Conservation (phyloP, 2,113 vertebrate genomes). For the Apteryx mantelli region DNA sequence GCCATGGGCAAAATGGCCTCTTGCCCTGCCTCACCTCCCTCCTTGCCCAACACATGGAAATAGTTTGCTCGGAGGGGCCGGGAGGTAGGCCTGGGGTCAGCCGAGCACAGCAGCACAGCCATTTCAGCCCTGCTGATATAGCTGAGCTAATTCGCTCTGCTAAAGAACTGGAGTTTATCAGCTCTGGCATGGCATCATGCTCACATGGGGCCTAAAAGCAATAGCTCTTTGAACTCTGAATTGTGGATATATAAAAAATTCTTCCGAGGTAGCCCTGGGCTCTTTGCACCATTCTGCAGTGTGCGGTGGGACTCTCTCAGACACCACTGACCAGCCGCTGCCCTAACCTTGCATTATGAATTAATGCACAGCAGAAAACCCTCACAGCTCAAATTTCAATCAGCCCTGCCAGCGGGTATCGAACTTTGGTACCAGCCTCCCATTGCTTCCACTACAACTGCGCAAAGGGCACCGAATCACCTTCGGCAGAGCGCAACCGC, state of each 20-base stretch:
- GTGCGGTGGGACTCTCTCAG: background rate
- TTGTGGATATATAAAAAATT: background rate
- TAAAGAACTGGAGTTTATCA: background rate
- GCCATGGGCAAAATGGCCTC: background rate
- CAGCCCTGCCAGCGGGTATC: background rate
- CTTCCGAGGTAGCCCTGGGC: background rate
- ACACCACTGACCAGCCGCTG: background rate
- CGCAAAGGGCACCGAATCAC: background rate
- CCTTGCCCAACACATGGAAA: background rate
- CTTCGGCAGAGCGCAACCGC: background rate
- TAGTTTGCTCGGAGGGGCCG: background rate
- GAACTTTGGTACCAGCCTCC: background rate
- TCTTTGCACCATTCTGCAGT: background rate
- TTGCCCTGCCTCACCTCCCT: background rate
- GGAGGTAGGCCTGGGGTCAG: background rate
- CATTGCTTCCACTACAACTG: background rate
- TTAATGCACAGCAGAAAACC: background rate
- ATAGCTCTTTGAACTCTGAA: background rate
- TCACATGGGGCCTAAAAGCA: background rate
- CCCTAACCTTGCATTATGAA: background rate
- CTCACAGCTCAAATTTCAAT: background rate
- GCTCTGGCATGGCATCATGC: background rate
- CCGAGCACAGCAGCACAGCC: background rate
- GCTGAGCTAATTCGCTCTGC: background rate
- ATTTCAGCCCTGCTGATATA: background rate